phyloP scores from a whole-genome alignment of 2,888 invertebrate genomes.

The Diaphora mendica region DNA sequence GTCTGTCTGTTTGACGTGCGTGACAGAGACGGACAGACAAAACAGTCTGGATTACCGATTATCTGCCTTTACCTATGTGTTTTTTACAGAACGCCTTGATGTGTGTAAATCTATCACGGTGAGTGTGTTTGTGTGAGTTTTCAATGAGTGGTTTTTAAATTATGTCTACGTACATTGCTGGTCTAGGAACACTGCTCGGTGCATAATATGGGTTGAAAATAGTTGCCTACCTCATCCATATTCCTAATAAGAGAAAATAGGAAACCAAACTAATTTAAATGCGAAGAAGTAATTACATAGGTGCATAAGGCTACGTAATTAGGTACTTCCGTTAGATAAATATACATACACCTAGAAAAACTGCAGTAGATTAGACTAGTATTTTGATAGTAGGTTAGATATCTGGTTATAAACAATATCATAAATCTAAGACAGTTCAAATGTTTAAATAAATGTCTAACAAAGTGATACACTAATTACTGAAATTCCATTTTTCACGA shows the following conservation, averaged over 20 bases:
- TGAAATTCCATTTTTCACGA: too few relatives aligned
- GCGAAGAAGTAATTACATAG: neutral
- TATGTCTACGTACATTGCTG: neutral
- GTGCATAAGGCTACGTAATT: neutral
- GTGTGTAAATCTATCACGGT: neutral
- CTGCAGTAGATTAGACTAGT: neutral
- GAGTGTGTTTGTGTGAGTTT: neutral
- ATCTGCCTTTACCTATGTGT: neutral
- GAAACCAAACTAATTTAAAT: neutral
- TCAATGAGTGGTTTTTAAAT: neutral
- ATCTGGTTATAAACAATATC: neutral
- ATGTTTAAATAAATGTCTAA: neutral
- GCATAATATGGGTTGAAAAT: neutral
- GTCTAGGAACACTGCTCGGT: neutral
- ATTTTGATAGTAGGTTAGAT: too few relatives aligned
- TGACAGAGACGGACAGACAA: too few relatives aligned
- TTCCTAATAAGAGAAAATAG: neutral
- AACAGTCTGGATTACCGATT: too few relatives aligned
- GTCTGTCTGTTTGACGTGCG: too few relatives aligned
- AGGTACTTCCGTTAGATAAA: neutral
- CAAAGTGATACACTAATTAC: neutral
- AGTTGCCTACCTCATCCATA: neutral
- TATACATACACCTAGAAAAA: neutral
- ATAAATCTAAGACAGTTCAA: neutral
- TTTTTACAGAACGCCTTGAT: neutral